Percentiles rank a stretch among this genome's conserved stretches.
Conservation (phyloP, 2,797 vertebrate genomes). For the Takifugu ocellatus region DNA sequence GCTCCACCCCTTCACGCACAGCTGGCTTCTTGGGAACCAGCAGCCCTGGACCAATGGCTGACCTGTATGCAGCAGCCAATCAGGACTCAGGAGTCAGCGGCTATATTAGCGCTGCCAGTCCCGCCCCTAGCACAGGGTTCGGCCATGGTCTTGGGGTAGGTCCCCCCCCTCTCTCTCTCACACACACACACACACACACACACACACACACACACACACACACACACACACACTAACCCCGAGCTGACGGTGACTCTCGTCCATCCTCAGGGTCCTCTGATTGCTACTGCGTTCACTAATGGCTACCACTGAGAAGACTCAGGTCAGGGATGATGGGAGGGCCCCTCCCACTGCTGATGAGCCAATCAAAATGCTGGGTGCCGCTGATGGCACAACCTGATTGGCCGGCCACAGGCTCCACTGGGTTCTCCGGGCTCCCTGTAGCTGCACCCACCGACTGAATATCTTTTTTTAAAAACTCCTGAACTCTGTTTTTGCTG, state of each 20-base stretch:
- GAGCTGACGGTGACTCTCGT: slow-evolving; percentile 13
- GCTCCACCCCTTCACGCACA: slow-evolving; percentile 90
- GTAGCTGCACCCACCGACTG: slow-evolving; percentile 73
- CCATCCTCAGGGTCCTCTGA: slow-evolving; percentile 87
- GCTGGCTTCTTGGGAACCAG: slow-evolving; percentile 94
- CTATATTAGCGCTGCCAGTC: slow-evolving; percentile 96
- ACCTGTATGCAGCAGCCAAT: slow-evolving; percentile 94
- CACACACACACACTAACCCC: slow-evolving; percentile 13
- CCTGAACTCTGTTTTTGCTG: slow-evolving; percentile 68
- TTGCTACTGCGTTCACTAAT: slow-evolving; percentile 98
- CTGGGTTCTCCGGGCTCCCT: slow-evolving; percentile 48
- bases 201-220: background rate
- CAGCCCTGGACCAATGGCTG: slow-evolving; percentile 96
- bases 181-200: slow-evolving; percentile 1
- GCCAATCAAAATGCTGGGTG: slow-evolving; percentile 71
- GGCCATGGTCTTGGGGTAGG: slow-evolving; percentile 94
- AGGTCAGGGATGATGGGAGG: slow-evolving; percentile 62
- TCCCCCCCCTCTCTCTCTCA: slow-evolving; percentile 19
- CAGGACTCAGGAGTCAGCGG: slow-evolving; percentile 95
- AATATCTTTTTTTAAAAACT: slow-evolving; percentile 76
- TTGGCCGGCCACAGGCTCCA: slow-evolving; percentile 62
- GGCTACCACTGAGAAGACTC: slow-evolving; percentile 93
- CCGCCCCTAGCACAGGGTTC: slow-evolving; percentile 92
- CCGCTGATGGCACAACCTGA: slow-evolving; percentile 64
- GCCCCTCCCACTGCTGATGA: slow-evolving; percentile 64